These are phyloP conservation scores for Caenorhabditis angaria DNA, from an alignment of 2,888 invertebrate genomes.

Conservation along the genomic window DNA sequence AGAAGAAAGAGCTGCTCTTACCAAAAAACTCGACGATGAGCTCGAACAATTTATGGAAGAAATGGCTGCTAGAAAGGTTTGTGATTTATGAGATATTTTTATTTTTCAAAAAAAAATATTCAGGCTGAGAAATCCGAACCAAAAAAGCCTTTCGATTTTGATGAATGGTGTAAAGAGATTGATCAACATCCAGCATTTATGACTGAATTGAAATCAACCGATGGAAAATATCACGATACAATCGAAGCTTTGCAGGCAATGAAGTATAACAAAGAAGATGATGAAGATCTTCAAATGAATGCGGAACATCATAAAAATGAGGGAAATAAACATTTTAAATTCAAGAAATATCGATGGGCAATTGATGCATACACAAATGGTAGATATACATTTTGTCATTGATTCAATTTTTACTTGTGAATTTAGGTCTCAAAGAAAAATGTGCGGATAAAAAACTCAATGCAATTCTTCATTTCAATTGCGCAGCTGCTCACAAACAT, in stretches of 20 bases:
- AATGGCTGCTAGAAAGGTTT: slow-evolving; percentile 61
- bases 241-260: slow-evolving; percentile 81
- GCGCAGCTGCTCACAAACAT: slow-evolving; percentile 88
- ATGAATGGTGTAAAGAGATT: slow-evolving; percentile 67
- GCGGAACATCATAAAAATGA: slow-evolving; percentile 91
- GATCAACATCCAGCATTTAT: slow-evolving; percentile 71
- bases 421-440: slow-evolving; percentile 79
- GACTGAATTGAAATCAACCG: slow-evolving; percentile 51
- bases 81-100: neutral
- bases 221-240: slow-evolving; percentile 62
- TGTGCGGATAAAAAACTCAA: slow-evolving; percentile 81
- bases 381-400: slow-evolving; percentile 19
- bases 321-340: slow-evolving; percentile 92
- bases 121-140: slow-evolving; percentile 35
- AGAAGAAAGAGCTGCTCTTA: slow-evolving; percentile 57
- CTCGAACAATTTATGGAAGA: slow-evolving; percentile 67
- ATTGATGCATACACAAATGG: slow-evolving; percentile 85
- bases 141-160: slow-evolving; percentile 68
- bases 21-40: slow-evolving; percentile 66
- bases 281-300: slow-evolving; percentile 79
- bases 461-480: slow-evolving; percentile 87
- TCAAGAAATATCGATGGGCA: slow-evolving; percentile 90
- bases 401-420: neutral
- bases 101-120: slow-evolving; percentile 3
- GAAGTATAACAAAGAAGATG: slow-evolving; percentile 80